Evolutionary conservation across 1,140 invertebrate genomes (phyloP), one percentile per base, ranked within the genome.

Genomic region (Bradynema listronoti): DNA sequence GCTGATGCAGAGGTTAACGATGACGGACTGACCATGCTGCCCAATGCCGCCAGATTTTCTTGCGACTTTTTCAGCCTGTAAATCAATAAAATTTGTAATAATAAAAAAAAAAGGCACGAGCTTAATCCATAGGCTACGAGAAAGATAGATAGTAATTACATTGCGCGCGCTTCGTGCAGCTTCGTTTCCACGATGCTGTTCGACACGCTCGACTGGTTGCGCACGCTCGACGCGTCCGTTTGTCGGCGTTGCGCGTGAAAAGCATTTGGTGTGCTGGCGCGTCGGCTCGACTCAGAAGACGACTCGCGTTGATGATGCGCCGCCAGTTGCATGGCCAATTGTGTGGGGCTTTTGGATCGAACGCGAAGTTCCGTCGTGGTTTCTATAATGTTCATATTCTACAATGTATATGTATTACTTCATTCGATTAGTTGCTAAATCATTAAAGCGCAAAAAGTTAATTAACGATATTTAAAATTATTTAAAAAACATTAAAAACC

Each of bases 31-130:
- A 22, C n/a, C n/a, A n/a, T n/a, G n/a, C n/a, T n/a, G n/a, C 47
- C 32, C 4, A 47, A 19, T 7, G 39, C 22, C 24, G 65, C 56
- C 30, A 69, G 46, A 43, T 69, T 69, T 29, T 69, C 67, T 32
- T 69, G 67, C 6, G 69, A 72, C 47, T 50, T 50, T 24, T 50
- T 50, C 16, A 50, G 19, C 47, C 47, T 50, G 34, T 30, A 50
- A 4, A 29, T 5, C 36, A 19, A 39, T 19, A 19, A 19, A 14
- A 19, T 39, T 39, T n/a, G n/a, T n/a, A n/a, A n/a, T n/a, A n/a
- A n/a, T n/a, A n/a, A n/a, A n/a, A n/a, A n/a, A n/a, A n/a, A n/a
- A n/a, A n/a, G n/a, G n/a, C n/a, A n/a, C n/a, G n/a, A n/a, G n/a
- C n/a, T n/a, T n/a, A n/a, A n/a, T n/a, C n/a, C n/a, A 39, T 11